These are phyloP conservation scores for Grus americana DNA, from an alignment of 2,113 vertebrate species.

Conservation along the genomic window DNA sequence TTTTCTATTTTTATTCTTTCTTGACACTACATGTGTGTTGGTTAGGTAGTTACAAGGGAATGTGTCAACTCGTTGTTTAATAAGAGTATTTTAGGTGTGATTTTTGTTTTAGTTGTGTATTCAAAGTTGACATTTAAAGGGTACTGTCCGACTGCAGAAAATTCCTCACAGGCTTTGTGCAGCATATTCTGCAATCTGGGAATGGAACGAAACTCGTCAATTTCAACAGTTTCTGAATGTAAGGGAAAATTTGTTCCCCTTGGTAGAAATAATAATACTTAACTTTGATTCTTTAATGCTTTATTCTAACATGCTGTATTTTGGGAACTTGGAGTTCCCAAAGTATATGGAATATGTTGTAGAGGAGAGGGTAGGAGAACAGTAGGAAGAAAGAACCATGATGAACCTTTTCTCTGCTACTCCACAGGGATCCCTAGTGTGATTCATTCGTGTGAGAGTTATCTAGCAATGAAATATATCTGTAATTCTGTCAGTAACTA, in stretches of 20 bases:
- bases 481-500: neutral
- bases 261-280: neutral
- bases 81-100: neutral
- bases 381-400: neutral
- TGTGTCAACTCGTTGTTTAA: neutral
- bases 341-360: neutral
- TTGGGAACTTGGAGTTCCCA: neutral
- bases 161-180: neutral
- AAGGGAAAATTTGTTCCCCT: neutral
- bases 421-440: neutral
- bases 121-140: neutral
- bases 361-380: neutral
- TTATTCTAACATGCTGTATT: neutral
- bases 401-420: neutral
- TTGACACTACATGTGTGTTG: neutral
- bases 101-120: neutral
- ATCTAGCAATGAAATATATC: neutral
- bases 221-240: neutral
- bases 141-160: neutral
- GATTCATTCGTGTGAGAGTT: neutral
- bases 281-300: neutral
- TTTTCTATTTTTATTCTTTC: slow-evolving; percentile 19
- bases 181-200: neutral
- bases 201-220: neutral
- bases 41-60: neutral